Evolutionary conservation across 1,140 invertebrate species (phyloP).

Genomic region (Ceratina australensis): DNA sequence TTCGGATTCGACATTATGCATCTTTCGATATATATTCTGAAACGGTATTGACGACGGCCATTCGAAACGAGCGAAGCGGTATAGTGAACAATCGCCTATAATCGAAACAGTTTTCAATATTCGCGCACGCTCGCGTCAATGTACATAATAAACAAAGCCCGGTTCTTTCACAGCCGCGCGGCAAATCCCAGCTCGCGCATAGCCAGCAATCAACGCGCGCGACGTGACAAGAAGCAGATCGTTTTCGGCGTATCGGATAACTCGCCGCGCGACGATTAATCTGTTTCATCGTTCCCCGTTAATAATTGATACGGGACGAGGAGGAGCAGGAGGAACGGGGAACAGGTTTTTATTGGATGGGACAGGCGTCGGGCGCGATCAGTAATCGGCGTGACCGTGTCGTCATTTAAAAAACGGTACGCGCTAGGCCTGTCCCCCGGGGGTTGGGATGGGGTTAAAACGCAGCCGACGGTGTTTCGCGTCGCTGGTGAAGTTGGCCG

Average conservation of each 20-base stretch:
- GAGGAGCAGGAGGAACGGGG: no score
- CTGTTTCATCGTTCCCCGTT: slow-evolving; percentile 51
- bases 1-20: no score
- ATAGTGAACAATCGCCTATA: not conserved
- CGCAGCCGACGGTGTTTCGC: slow-evolving; percentile 27
- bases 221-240: slow-evolving; percentile 5
- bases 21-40: not conserved
- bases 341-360: slow-evolving; percentile 54
- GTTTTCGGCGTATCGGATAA: slow-evolving; percentile 27
- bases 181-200: not conserved
- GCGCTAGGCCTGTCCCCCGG: not conserved
- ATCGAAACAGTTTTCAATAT: slow-evolving; percentile 26
- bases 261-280: slow-evolving; percentile 32
- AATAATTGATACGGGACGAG: slow-evolving; percentile 56
- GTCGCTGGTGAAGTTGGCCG: slow-evolving; percentile 15
- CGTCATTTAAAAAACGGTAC: slow-evolving; percentile 58
- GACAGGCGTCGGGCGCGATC: slow-evolving; percentile 34
- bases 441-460: slow-evolving; percentile 18
- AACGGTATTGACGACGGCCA: not conserved
- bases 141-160: slow-evolving; percentile 10
- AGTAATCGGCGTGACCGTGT: slow-evolving; percentile 60
- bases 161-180: not conserved
- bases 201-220: slow-evolving; percentile 5
- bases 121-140: not conserved
- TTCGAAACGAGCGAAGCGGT: not conserved